Evolutionary conservation across 2,113 vertebrate species (phyloP), one percentile per base, ranked within the genome.

Genomic region (Catharus minimus): DNA sequence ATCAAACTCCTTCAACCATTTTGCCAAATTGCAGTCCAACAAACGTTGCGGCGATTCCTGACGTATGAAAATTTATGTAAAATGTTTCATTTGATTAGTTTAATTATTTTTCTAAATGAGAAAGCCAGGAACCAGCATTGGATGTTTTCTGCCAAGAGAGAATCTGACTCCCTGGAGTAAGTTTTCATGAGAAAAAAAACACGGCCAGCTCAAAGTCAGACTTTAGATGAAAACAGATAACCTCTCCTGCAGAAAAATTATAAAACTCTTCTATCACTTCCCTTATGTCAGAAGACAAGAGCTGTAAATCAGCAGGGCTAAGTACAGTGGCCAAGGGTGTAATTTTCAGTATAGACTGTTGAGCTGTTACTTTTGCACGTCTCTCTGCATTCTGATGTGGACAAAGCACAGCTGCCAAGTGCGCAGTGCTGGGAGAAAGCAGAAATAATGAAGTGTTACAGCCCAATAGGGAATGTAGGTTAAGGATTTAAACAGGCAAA

Each of bases 381-480:
- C 77, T 69, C 85, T 91, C 76, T 67, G 68, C 52, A 74, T 60
- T 22, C 36, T 65, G 47, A 74, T 53, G 30, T 71, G 39, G 44
- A 75, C 89, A 89, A 77, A 93, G 68, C n/a, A 10, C 24, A 78
- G 84, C 39, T 82, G 82, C 79, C 82, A 71, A 96, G 61, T 69
- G 81, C 81, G 56, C 65, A 69, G 67, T 27, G 49, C 16, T 76
- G 72, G 69, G 80, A 72, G 69, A 69, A 89, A 58, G 53, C 46
- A 93, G 86, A 92, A 90, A 83, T 79, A 96, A 94, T 77, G 80
- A 94, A 88, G 92, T 94, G 80, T 65, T 96, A 86, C 39, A 89
- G 52, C 56, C 79, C 86, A 78, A 61, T 0, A 50, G 81, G 64
- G 85, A 94, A 94, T 72, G 77, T 69, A 57, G 91, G 86, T 81